phyloP scores from a whole-genome alignment of 2,797 vertebrate genomes.

The Botia almorhae region DNA sequence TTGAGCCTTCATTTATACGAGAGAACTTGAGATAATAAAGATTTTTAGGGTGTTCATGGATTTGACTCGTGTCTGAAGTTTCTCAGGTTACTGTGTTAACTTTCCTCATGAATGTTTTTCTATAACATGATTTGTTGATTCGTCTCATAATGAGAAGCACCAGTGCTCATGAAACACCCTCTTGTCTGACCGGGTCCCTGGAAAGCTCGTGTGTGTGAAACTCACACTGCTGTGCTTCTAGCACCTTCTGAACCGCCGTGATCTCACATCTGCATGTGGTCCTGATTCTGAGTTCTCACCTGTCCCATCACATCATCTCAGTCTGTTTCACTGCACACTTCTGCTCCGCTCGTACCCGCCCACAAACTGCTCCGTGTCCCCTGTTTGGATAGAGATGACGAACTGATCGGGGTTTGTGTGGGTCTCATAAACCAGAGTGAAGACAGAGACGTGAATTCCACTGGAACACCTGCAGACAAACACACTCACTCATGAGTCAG shows the following conservation, averaged over 20 bases:
- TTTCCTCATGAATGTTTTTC: conserved; percentile 39
- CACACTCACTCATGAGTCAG: conserved; percentile 36
- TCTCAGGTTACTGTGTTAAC: conserved; percentile 13
- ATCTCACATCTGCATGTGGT: conserved; percentile 49
- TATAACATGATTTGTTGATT: conserved; percentile 27
- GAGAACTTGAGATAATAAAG: conserved; percentile 39
- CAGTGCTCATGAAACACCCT: conserved; percentile 24
- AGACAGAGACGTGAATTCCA: conserved; percentile 20
- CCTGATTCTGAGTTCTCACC: conserved; percentile 45
- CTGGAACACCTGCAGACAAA: conserved; percentile 28
- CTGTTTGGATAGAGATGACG: conserved; percentile 29
- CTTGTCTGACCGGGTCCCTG: too few relatives aligned
- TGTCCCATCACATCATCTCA: not conserved
- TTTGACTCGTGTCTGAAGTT: conserved; percentile 25
- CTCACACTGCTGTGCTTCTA: conserved; percentile 32
- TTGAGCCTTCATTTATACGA: conserved; percentile 23
- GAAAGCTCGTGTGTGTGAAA: conserved; percentile 34
- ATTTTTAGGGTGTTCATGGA: conserved; percentile 26
- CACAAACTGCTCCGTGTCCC: conserved; percentile 17
- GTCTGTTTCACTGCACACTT: conserved; percentile 47
- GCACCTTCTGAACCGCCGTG: conserved; percentile 42
- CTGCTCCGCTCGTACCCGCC: conserved; percentile 38
- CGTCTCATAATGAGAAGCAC: not conserved
- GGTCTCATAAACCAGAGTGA: conserved; percentile 30
- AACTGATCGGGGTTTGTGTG: conserved; percentile 33